These are phyloP conservation scores for Catharus fuscescens DNA, from an alignment of 2,113 vertebrate genomes.

Conservation along the genomic window DNA sequence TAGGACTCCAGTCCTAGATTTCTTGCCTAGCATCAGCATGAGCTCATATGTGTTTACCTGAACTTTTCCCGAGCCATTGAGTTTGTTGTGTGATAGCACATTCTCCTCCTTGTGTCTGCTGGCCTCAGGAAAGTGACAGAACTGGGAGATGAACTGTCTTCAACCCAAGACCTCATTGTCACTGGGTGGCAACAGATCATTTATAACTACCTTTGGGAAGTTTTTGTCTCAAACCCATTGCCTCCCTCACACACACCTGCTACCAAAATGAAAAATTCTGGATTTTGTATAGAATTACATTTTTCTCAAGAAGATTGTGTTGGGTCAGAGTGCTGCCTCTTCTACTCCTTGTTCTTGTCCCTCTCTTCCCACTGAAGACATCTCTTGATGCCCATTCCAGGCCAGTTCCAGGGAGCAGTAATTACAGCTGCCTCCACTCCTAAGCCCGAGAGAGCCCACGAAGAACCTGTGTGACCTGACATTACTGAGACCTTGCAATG, in stretches of 20 bases:
- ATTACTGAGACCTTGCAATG: not conserved
- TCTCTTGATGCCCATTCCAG: not conserved
- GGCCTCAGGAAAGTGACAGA: not conserved
- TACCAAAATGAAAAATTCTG: not conserved
- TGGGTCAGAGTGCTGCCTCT: not conserved
- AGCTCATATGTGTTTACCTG: not conserved
- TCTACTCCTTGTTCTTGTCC: not conserved
- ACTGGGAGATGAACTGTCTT: not conserved
- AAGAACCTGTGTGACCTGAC: not conserved
- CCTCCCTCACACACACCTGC: not conserved
- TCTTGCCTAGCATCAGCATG: not conserved
- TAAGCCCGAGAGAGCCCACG: not conserved
- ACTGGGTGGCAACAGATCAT: not conserved
- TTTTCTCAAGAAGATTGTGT: not conserved
- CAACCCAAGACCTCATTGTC: not conserved
- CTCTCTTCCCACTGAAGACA: not conserved
- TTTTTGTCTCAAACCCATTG: not conserved
- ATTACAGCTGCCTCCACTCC: not conserved
- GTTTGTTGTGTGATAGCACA: not conserved
- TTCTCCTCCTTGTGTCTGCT: not conserved
- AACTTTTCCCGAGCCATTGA: not conserved
- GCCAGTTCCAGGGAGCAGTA: not conserved
- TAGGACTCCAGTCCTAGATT: not conserved
- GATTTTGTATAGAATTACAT: not conserved
- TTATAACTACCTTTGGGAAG: slow-evolving; percentile 55